These are phyloP conservation scores for Cebus imitator DNA, from an alignment of 2,113 vertebrate species.

Conservation along the genomic window DNA sequence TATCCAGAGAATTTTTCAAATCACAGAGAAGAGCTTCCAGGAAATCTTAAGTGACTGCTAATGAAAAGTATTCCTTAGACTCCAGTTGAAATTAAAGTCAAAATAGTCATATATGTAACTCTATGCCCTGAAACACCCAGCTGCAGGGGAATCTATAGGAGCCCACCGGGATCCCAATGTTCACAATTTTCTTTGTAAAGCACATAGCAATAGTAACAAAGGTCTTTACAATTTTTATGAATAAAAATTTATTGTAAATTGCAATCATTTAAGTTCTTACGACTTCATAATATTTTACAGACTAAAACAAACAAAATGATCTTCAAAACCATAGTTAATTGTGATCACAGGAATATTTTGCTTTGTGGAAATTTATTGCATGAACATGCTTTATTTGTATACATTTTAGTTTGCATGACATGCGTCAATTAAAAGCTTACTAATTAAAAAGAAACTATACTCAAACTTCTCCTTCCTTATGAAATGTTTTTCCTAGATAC, in stretches of 20 bases:
- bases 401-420: background rate
- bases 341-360: background rate
- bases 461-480: background rate
- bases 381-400: background rate
- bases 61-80: conserved; percentile 38
- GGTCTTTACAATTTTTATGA: background rate
- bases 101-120: background rate
- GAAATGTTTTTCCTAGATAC: background rate
- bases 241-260: background rate
- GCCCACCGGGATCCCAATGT: background rate
- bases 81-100: conserved; percentile 37
- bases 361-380: background rate
- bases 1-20: conserved; percentile 59
- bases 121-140: background rate
- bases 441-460: background rate
- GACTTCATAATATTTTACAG: background rate
- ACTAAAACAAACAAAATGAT: conserved; percentile 23
- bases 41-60: conserved; percentile 47
- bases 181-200: background rate
- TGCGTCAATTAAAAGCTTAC: conserved; percentile 19
- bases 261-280: conserved; percentile 1
- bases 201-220: background rate
- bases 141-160: background rate
- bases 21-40: conserved; percentile 46
- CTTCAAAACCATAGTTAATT: background rate